Base-by-base conservation (phyloP, 2,113 vertebrate species). In the Myotis brandtii region DNA sequence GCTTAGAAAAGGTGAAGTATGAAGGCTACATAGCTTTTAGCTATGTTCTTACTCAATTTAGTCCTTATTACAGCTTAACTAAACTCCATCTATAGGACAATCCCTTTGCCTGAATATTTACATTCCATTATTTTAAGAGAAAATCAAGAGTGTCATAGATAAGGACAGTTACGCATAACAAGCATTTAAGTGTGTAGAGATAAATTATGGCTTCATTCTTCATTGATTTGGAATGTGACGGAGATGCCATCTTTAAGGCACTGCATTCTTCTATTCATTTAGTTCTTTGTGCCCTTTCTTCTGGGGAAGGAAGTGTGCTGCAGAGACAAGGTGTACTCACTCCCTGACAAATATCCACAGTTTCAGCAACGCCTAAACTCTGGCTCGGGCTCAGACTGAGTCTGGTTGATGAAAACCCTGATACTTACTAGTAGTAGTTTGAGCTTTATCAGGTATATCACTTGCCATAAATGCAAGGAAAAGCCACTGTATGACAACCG, bases 201-300 rank as follows among this genome's bases (percentile, higher is more conserved):
- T 84, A 86, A 91, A 66, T 62, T 46, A 69, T 48, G 11, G 11
- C 8, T 70, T 75, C 11, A 52, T 56, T 76, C 43, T 93, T 85
- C 46, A 64, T 82, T 66, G 69, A 75, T 93, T 89, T 77, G 86
- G 32, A 73, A 83, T 83, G 27, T 27, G 27, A 37, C 2, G 5
- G 16, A 77, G 18, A 80, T 50, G 6, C 30, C 79, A 80, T 82
- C 46, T 91, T 73, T 20, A 93, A 92, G 17, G 7, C n/a, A 62
- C 75, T 73, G 62, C 14, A 48, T 77, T 81, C 30, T 37, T 93
- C 43, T 93, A 13, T 89, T 92, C 20, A 43, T 95, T 93, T 94
- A 84, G 20, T 16, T 52, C 23, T 56, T 64, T 85, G 7, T 80
- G 86, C 94, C 64, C 10, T 77, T 83, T 82, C 56, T 89, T 34